Conservation (phyloP, 2,113 vertebrate species). For the Chamaetylas fuelleborni region DNA sequence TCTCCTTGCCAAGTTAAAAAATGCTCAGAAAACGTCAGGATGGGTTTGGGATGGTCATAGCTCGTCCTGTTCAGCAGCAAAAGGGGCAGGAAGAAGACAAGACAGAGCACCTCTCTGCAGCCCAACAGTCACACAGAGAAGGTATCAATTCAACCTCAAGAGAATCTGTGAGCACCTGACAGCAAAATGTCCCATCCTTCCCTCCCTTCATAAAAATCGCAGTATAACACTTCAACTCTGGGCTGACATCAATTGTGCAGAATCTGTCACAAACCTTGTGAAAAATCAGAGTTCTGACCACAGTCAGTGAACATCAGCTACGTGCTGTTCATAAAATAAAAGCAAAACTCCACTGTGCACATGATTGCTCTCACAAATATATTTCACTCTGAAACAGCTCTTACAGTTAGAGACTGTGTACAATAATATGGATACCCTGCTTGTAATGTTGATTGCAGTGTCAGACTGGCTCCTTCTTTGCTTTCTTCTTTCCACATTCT, state of each 20-base stretch:
- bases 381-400: not conserved
- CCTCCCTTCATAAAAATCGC: not conserved
- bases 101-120: not conserved
- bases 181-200: not conserved
- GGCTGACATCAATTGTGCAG: not conserved
- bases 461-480: constrained; percentile 87
- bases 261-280: not conserved
- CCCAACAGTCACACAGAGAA: not conserved
- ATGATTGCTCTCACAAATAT: not conserved
- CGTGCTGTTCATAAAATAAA: not conserved
- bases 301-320: not conserved
- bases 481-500: not conserved
- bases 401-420: not conserved
- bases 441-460: constrained; percentile 79
- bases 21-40: not conserved
- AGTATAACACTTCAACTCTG: not conserved
- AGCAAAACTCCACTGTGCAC: not conserved
- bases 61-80: not conserved
- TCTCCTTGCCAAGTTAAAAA: not conserved
- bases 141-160: not conserved
- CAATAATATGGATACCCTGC: constrained; percentile 50
- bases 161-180: not conserved
- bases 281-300: not conserved
- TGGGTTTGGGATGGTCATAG: not conserved
- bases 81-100: not conserved